These are phyloP conservation scores for Galagoides demidoff DNA, from an alignment of 2,797 vertebrate species.

Conservation along the genomic window DNA sequence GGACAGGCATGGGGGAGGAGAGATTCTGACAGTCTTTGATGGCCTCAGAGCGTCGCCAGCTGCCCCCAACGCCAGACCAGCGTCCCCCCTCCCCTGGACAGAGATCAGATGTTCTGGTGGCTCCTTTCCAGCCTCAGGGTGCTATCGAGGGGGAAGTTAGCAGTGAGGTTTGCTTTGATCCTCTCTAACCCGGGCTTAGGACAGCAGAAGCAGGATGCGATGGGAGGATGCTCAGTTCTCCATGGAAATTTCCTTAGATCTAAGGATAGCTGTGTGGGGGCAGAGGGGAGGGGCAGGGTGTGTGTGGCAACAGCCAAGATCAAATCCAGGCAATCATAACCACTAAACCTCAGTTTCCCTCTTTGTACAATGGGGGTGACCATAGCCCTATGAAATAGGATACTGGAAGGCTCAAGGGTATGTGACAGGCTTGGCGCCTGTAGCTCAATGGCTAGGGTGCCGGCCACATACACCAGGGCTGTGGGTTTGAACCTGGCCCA, in stretches of 20 bases:
- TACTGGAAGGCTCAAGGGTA: not conserved
- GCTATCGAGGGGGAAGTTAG: not conserved
- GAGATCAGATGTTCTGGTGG: conserved; percentile 43
- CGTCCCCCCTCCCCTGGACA: not conserved
- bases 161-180: not conserved
- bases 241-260: not conserved
- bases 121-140: not conserved
- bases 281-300: accelerated
- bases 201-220: accelerated
- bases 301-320: not conserved
- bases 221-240: not conserved
- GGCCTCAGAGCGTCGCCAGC: not conserved
- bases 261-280: not conserved
- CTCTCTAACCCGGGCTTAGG: not conserved
- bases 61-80: not conserved
- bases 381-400: not conserved
- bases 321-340: not conserved
- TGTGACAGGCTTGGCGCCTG: not conserved
- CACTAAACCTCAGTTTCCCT: not conserved
- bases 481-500: too few species aligned
- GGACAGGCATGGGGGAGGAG: not conserved
- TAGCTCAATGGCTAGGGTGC: too few species aligned
- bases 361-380: not conserved
- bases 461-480: too few species aligned
- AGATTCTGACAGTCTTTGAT: not conserved